These are phyloP conservation scores for Boulengeromyrus knoepffleri DNA, from an alignment of 2,113 vertebrate species.

Conservation along the genomic window DNA sequence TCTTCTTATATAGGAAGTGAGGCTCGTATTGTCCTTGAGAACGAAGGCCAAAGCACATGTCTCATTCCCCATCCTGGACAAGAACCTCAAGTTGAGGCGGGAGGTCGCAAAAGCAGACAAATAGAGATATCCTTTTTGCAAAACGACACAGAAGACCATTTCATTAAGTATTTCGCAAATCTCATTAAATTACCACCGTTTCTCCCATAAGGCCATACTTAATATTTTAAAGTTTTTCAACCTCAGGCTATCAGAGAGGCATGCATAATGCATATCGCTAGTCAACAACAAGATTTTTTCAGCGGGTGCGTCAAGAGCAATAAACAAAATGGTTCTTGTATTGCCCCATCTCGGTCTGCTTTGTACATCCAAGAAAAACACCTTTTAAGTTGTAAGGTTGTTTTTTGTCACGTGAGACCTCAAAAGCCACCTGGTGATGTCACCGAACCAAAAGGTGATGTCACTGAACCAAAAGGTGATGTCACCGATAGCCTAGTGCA, in stretches of 20 bases:
- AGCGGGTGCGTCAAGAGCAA: not conserved
- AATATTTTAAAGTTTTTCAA: slow-evolving; percentile 14
- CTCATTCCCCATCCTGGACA: not conserved
- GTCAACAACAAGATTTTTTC: slow-evolving; percentile 13
- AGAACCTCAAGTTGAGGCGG: not conserved
- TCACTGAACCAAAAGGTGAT: not conserved
- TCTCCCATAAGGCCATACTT: slow-evolving; percentile 10
- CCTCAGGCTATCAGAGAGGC: slow-evolving; percentile 6
- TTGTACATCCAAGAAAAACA: not conserved
- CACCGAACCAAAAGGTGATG: not conserved
- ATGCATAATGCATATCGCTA: not conserved
- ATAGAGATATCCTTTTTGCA: not conserved
- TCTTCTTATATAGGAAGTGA: not conserved
- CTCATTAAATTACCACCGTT: slow-evolving; percentile 18
- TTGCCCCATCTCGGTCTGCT: not conserved
- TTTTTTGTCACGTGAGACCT: not conserved
- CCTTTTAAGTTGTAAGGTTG: not conserved
- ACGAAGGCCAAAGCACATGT: not conserved
- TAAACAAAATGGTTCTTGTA: slow-evolving; percentile 1
- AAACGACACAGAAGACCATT: not conserved
- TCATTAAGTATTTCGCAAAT: slow-evolving; percentile 2
- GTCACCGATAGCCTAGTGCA: not conserved
- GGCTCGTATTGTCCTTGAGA: not conserved
- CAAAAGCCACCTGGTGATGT: not conserved
- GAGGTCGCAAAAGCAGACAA: not conserved